Evolutionary conservation across 2,888 invertebrate species (phyloP).

Genomic region (Torymus aiolomorphi): DNA sequence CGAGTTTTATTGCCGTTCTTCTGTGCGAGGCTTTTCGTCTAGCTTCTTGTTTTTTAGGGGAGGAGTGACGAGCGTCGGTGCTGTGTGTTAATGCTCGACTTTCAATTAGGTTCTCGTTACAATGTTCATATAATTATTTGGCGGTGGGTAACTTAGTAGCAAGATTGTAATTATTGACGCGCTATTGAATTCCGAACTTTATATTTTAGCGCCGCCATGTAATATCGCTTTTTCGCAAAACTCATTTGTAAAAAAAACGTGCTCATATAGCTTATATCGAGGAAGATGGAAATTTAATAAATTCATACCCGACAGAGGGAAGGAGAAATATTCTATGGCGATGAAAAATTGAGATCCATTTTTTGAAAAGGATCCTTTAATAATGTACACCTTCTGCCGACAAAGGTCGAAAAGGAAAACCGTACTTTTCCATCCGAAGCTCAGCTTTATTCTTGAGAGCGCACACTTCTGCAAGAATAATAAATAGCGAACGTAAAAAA

Average conservation of each 20-base stretch:
- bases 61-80: too few relatives aligned
- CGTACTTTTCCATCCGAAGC: slow-evolving; percentile 9
- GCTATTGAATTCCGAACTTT: too few relatives aligned
- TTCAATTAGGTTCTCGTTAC: too few relatives aligned
- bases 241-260: background rate
- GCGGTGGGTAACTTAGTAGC: too few relatives aligned
- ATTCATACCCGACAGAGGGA: background rate
- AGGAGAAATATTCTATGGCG: background rate
- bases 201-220: too few relatives aligned
- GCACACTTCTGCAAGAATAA: background rate
- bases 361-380: slow-evolving; percentile 9
- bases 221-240: too few relatives aligned
- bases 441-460: slow-evolving; percentile 18
- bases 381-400: slow-evolving; percentile 6
- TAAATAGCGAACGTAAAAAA: slow-evolving; percentile 12
- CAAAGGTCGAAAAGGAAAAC: background rate
- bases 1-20: too few relatives aligned
- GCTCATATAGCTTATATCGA: background rate
- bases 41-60: too few relatives aligned
- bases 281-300: slow-evolving; percentile 24
- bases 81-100: too few relatives aligned
- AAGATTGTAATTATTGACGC: too few relatives aligned
- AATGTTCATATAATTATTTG: too few relatives aligned
- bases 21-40: too few relatives aligned
- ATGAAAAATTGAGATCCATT: slow-evolving; percentile 8